Evolutionary conservation across 1,140 invertebrate genomes (phyloP), one percentile per base, ranked within the genome.

Genomic region (Sitobion miscanthi): DNA sequence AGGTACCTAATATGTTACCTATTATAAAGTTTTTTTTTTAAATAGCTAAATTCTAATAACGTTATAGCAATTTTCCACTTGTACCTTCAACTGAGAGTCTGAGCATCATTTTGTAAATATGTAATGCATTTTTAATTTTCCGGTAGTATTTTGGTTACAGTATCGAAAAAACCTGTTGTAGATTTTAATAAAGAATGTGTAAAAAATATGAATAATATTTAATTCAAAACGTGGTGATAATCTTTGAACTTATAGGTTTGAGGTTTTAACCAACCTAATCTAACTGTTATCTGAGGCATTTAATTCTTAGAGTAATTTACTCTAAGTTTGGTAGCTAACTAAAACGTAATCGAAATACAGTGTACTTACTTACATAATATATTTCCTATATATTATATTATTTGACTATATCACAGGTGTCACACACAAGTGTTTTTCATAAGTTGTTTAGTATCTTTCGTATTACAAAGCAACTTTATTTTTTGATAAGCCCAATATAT

Each of bases 401-500:
- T 77, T 17, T 17, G 14, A 77, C 14, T 77, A 35, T 77, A 77
- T 77, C 62, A 77, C n/a, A 77, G 62, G 62, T n/a, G 62, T 47
- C 2, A 45, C 30, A n/a, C 23, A 86, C 14, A 86, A 86, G 25
- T 86, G 11, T 86, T 86, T 47, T 30, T 49, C 25, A n/a, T 42
- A 47, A 86, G 25, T 86, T 47, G 25, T 86, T 86, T 86, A 30
- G 25, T n/a, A 11, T 86, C 85, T 14, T 45, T 45, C 1, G 21
- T 86, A 30, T 47, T 69, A 30, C 30, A 17, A 6, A 9, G 14
- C 11, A n/a, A 86, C 9, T 47, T 86, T 86, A 25, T 42, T 86
- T 86, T 88, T 88, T n/a, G 30, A 35, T 35, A 52, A 52, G 49
- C 87, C 47, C n/a, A 54, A 89, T 89, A 54, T 35, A 89, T 89